Conservation (phyloP, 92 coral and sea anemone species). For the Nematostella vectensis region DNA sequence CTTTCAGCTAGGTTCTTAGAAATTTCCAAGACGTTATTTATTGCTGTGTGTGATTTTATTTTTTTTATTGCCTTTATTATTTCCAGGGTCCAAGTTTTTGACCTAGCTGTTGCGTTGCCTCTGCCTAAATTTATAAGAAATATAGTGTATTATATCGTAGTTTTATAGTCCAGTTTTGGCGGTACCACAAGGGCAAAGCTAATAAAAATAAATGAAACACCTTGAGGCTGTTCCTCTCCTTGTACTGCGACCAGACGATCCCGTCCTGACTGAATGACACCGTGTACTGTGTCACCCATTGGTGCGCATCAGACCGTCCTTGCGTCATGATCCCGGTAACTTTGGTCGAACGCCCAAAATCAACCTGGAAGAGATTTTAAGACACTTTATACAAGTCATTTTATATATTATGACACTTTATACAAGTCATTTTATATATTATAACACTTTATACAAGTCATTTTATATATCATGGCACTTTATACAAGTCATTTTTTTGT, state of each 20-base stretch:
- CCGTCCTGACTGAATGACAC: constrained; percentile 51
- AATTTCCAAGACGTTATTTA: no score
- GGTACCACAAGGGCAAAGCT: not conserved
- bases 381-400: not conserved
- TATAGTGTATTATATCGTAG: not conserved
- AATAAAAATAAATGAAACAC: constrained; percentile 9
- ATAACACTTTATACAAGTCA: not conserved
- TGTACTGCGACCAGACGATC: constrained; percentile 26
- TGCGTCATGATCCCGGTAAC: constrained; percentile 53
- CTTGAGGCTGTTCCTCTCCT: constrained; percentile 26
- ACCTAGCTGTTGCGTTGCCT: not conserved
- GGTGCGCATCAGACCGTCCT: constrained; percentile 48
- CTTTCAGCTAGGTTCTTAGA: no score
- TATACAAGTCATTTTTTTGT: not conserved
- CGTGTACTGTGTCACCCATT: constrained; percentile 56
- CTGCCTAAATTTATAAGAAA: not conserved
- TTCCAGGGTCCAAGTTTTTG: not conserved
- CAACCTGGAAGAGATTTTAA: constrained; percentile 22
- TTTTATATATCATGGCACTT: not conserved
- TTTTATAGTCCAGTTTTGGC: not conserved
- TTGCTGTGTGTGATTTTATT: no score
- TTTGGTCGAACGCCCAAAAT: constrained; percentile 42
- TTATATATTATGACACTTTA: not conserved
- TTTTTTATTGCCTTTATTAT: no score
- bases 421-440: not conserved